Conservation (phyloP, 2,888 invertebrate genomes). For the Sinohyriopsis cumingii region DNA sequence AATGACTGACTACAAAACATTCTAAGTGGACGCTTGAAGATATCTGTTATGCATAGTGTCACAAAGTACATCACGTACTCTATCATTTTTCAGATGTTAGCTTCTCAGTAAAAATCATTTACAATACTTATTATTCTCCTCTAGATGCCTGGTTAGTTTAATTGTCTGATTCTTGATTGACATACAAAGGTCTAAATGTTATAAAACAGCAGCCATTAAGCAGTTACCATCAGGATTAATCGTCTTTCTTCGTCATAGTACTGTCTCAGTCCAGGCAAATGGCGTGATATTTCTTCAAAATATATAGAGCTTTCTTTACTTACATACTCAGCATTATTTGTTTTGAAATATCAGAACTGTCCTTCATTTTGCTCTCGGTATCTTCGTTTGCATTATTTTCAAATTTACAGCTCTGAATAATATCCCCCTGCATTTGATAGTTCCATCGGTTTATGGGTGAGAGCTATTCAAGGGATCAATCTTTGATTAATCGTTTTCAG, state of each 20-base stretch:
- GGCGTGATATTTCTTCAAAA: background rate
- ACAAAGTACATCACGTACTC: background rate
- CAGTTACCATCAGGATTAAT: background rate
- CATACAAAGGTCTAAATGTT: background rate
- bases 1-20: slow-evolving; percentile 1
- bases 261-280: background rate
- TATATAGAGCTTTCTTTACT: background rate
- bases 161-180: background rate
- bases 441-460: too few species aligned
- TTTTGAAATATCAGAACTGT: too few species aligned
- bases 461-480: too few species aligned
- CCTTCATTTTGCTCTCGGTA: too few species aligned
- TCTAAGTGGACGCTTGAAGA: background rate
- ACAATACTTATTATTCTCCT: background rate
- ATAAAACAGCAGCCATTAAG: background rate
- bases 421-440: too few species aligned
- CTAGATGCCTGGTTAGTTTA: background rate
- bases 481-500: too few species aligned
- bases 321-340: background rate
- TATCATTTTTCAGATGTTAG: background rate
- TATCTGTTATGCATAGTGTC: slow-evolving; percentile 1
- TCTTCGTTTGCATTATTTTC: too few species aligned
- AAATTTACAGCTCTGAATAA: too few species aligned
- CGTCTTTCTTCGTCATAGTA: background rate
- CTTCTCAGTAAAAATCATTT: background rate